phyloP scores from a whole-genome alignment of 1,140 invertebrate genomes.

The Ceratitis capitata region DNA sequence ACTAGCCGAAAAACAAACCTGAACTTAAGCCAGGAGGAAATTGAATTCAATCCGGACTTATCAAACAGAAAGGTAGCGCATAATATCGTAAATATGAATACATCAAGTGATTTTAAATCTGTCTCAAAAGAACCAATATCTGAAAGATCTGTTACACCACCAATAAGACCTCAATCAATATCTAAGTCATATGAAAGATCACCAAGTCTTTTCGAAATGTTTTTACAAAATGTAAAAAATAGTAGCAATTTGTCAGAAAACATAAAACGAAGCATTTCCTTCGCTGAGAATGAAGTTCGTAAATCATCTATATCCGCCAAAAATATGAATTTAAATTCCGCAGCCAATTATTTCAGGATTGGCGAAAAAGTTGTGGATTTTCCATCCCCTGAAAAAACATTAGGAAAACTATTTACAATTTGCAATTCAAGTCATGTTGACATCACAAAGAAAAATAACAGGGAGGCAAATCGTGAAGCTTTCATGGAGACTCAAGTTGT shows the following conservation, averaged over 20 bases:
- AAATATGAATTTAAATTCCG: not conserved
- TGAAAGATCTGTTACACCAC: constrained; percentile 18
- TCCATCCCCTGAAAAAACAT: too few relatives aligned
- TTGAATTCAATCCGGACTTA: not conserved
- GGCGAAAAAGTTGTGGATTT: too few relatives aligned
- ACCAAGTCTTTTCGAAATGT: constrained; percentile 57
- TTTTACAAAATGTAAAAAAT: constrained; percentile 52
- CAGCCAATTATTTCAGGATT: too few relatives aligned
- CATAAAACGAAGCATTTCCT: not conserved
- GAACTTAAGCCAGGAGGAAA: not conserved
- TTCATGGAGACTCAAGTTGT: not conserved
- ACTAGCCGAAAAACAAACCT: not conserved
- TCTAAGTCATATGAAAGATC: constrained; percentile 47
- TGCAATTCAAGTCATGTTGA: too few relatives aligned
- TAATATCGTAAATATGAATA: not conserved
- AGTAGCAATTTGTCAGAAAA: constrained; percentile 45
- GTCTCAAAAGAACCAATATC: not conserved
- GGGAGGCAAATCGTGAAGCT: not conserved
- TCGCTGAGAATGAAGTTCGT: not conserved
- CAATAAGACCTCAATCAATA: constrained; percentile 42
- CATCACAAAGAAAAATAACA: too few relatives aligned
- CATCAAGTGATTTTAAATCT: not conserved
- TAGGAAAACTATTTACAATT: too few relatives aligned
- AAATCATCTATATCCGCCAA: not conserved
- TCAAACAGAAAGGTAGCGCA: not conserved